These are phyloP conservation scores for Lophius piscatorius DNA, from an alignment of 2,113 vertebrate genomes.

Conservation along the genomic window DNA sequence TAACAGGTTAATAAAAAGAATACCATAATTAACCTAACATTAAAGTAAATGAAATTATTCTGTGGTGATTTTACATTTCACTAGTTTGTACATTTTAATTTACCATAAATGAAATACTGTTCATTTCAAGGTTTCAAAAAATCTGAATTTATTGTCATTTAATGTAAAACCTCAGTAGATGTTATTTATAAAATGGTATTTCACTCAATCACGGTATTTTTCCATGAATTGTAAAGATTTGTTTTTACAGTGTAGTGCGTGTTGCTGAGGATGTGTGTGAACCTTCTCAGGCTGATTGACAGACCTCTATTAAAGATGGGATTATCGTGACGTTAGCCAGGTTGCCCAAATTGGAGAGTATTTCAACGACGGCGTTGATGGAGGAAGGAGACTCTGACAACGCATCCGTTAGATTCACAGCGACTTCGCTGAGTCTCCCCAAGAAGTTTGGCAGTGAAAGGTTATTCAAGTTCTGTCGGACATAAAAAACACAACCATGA, in stretches of 20 bases:
- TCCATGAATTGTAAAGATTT: too few species aligned
- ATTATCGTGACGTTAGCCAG: neutral
- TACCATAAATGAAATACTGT: too few species aligned
- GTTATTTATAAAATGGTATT: too few species aligned
- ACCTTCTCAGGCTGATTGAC: neutral
- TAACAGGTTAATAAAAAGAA: too few species aligned
- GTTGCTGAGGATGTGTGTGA: neutral
- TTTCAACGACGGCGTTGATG: constrained; percentile 38
- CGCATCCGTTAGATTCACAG: rapidly evolving
- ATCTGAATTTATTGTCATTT: too few species aligned
- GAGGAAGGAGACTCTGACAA: constrained; percentile 36
- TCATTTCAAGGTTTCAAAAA: too few species aligned
- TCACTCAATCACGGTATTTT: too few species aligned
- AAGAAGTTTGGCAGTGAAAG: constrained; percentile 27
- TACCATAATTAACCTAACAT: too few species aligned
- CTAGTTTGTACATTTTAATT: too few species aligned
- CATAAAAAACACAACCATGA: neutral
- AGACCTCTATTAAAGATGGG: neutral
- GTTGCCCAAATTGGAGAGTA: constrained; percentile 26
- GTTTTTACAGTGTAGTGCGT: too few species aligned
- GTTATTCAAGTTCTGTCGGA: constrained; percentile 16
- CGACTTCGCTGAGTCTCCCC: neutral
- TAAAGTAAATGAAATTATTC: too few species aligned
- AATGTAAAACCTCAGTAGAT: neutral
- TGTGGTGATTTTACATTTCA: too few species aligned